Conservation (phyloP, 2,797 vertebrate species). For the Macropodus opercularis region DNA sequence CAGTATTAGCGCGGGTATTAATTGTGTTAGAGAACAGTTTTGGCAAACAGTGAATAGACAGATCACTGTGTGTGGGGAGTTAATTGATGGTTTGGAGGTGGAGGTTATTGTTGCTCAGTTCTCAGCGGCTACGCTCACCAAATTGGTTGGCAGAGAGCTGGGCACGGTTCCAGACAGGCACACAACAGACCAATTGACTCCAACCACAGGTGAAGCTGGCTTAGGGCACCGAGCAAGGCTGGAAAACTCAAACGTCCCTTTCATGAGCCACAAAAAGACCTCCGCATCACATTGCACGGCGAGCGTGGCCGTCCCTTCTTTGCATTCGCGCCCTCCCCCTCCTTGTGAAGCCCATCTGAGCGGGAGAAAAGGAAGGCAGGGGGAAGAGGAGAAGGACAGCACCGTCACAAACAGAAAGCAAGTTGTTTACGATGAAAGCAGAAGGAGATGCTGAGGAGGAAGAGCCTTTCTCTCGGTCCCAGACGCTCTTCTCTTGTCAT, state of each 20-base stretch:
- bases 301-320: conserved; percentile 52
- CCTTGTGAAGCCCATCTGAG: conserved; percentile 64
- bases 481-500: conserved; percentile 61
- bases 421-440: conserved; percentile 80
- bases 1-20: conserved; percentile 49
- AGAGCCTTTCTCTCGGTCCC: conserved; percentile 71
- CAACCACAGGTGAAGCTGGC: conserved; percentile 79
- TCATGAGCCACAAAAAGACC: conserved; percentile 71
- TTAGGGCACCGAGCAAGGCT: conserved; percentile 64
- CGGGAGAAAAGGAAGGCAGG: conserved; percentile 59
- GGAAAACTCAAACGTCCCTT: conserved; percentile 74
- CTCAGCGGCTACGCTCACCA: conserved; percentile 53
- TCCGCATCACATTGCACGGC: conserved; percentile 49
- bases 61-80: conserved; percentile 56
- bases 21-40: conserved; percentile 62
- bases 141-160: conserved; percentile 60
- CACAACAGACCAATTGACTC: conserved; percentile 77
- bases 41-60: conserved; percentile 70
- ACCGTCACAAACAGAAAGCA: conserved; percentile 77
- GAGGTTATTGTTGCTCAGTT: conserved; percentile 64
- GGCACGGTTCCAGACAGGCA: conserved; percentile 68
- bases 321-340: conserved; percentile 11
- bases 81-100: conserved; percentile 71
- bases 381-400: conserved; percentile 63
- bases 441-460: conserved; percentile 74